Percentiles rank a stretch among this genome's conserved stretches.
phyloP scores from a whole-genome alignment of 2,113 vertebrate species.

The Eclectus roratus region DNA sequence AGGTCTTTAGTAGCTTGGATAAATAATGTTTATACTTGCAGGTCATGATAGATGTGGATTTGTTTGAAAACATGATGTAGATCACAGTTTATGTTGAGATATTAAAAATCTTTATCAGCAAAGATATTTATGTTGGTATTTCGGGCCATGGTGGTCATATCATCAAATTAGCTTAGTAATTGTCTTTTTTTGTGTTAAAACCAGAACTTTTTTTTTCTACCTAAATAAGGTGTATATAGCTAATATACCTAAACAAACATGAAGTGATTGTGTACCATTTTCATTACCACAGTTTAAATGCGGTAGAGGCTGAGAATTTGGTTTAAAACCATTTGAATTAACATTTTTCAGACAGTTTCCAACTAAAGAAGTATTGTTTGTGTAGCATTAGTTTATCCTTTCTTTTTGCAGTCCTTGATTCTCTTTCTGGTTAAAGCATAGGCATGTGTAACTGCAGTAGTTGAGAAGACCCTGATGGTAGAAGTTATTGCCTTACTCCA shows the following conservation, averaged over 20 bases:
- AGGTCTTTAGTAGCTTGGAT: neutral
- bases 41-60: neutral
- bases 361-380: neutral
- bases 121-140: neutral
- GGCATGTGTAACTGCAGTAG: neutral
- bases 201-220: neutral
- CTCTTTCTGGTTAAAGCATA: neutral
- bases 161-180: neutral
- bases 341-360: neutral
- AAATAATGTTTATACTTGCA: neutral
- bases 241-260: neutral
- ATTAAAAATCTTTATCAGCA: neutral
- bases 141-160: neutral
- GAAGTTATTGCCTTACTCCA: neutral
- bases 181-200: neutral
- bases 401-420: neutral
- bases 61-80: neutral
- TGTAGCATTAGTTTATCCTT: neutral
- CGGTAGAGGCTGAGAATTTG: neutral
- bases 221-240: neutral
- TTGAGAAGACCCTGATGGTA: neutral
- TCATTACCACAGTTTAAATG: rapidly evolving
- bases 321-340: neutral
- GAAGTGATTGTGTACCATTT: neutral
- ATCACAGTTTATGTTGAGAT: neutral